phyloP scores from a whole-genome alignment of 92 coral and sea anemone species.

The Palythoa heliodiscus region DNA sequence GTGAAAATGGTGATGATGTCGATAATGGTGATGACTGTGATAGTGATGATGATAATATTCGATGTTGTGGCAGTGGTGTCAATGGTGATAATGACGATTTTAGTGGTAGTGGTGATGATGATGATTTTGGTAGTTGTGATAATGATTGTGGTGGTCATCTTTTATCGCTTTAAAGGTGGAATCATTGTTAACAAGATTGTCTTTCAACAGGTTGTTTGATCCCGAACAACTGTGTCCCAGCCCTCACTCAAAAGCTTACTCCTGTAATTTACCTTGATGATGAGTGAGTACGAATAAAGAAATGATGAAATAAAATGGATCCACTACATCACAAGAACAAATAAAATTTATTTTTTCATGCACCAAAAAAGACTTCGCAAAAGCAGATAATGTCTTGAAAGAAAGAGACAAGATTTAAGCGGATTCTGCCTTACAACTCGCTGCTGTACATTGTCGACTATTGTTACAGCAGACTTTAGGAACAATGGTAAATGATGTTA shows the following conservation, averaged over 20 bases:
- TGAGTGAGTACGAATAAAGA: not conserved
- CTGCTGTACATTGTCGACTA: too few relatives aligned
- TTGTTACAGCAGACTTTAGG: not conserved
- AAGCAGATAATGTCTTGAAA: not conserved
- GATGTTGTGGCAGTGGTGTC: not conserved
- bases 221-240: constrained; percentile 93
- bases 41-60: not conserved
- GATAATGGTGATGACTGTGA: not conserved
- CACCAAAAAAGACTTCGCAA: not conserved
- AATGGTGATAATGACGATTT: not conserved
- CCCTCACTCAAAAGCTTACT: constrained; percentile 72
- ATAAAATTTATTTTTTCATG: not conserved
- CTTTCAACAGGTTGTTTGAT: constrained; percentile 81
- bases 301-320: not conserved
- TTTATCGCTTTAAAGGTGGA: not conserved
- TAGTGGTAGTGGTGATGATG: not conserved
- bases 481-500: not conserved
- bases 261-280: constrained; percentile 45
- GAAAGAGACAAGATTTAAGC: not conserved
- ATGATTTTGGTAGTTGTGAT: too few relatives aligned
- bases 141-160: not conserved
- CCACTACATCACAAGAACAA: not conserved
- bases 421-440: too few relatives aligned
- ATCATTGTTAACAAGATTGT: not conserved
- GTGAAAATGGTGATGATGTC: not conserved